Conservation (phyloP, 1,140 invertebrate species). For the Hesperophylax magnus region DNA sequence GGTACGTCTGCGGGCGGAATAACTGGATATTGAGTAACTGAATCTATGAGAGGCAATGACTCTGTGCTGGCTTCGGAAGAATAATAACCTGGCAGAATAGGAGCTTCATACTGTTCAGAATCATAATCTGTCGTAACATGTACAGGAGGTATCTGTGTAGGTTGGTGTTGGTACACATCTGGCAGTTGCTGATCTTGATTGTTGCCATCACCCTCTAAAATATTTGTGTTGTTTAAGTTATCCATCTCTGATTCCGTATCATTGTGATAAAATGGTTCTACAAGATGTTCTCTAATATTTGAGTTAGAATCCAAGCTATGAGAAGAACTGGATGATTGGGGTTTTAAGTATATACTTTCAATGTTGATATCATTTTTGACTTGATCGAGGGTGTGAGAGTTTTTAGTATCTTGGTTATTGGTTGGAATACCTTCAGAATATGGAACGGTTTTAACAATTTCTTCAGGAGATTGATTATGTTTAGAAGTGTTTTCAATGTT, state of each 20-base stretch:
- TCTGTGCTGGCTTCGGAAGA: neutral
- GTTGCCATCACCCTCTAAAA: neutral
- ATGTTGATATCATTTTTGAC: neutral
- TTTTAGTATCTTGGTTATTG: conserved; percentile 23
- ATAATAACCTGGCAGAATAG: neutral
- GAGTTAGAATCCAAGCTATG: neutral
- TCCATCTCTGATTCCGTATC: neutral
- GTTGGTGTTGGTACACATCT: neutral
- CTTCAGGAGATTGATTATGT: neutral
- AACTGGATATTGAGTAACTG: neutral
- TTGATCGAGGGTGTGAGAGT: neutral
- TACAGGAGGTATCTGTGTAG: neutral
- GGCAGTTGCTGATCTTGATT: neutral
- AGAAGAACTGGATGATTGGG: conserved; percentile 13
- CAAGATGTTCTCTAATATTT: neutral
- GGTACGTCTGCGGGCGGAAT: neutral
- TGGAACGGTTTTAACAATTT: neutral
- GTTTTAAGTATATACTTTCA: conserved; percentile 9
- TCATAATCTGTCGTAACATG: too few relatives aligned
- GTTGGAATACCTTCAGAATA: neutral
- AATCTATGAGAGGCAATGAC: neutral
- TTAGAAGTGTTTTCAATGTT: too few relatives aligned
- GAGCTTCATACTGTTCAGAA: conserved; percentile 5
- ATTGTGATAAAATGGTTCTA: neutral
- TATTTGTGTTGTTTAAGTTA: conserved; percentile 20